Evolutionary conservation across 2,113 vertebrate genomes (phyloP), one percentile per base, ranked within the genome.

Genomic region (Rhinogobius similis): DNA sequence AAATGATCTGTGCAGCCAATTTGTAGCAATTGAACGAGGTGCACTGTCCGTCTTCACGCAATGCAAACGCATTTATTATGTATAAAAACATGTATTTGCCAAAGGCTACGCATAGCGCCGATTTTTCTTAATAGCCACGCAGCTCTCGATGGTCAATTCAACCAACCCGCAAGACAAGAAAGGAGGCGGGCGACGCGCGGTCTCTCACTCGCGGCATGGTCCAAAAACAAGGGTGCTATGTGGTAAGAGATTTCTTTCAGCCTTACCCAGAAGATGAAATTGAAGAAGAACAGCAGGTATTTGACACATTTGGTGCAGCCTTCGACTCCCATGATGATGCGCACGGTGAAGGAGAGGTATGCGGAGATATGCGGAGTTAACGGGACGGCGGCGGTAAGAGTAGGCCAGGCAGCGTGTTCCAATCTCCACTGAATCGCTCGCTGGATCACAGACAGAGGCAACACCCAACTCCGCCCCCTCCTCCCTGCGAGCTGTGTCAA

Each of bases 201-300:
- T n/a, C n/a, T n/a, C 58, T 52, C 27, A 66, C 10, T 1, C 58
- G 58, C 18, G 16, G 29, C 58, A 24, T 12, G 52, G 26, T 6
- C 1, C 9, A 26, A 43, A 50, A 48, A n/a, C 23, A 32, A 6
- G 29, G 43, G 10, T 56, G n/a, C 79, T 1, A 5, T 27, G 18
- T 36, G 18, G 9, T 61, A 27, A 58, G 13, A 26, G 6, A 56
- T 16, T 16, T 16, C 14, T 14, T 36, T 38, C 10, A 20, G 2
- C 80, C 95, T 96, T 77, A 98, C 96, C 96, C 97, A 98, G 91
- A 98, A 98, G 86, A 98, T 93, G 91, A 98, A 98, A 90, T 98
- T 98, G 83, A 96, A 95, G 90, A 96, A 94, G 88, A 98, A 98
- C 1, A 98, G 97, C 86, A 97, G 73, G 74, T 98, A 98, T 86